Conservation (phyloP, 2,888 invertebrate genomes). For the Drosophila siamana region DNA sequence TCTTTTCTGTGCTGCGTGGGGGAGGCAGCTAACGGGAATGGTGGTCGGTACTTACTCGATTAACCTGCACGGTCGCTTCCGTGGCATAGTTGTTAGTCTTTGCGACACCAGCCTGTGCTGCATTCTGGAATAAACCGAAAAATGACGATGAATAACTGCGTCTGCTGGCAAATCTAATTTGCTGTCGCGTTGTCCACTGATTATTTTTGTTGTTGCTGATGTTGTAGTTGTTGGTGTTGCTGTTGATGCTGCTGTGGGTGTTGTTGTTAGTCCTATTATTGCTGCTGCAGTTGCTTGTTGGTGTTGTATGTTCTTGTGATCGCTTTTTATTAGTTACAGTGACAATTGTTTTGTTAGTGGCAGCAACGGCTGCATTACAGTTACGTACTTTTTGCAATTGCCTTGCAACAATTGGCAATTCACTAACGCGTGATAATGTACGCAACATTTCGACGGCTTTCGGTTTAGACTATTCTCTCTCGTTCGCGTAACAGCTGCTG, state of each 20-base stretch:
- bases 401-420: constrained; percentile 81
- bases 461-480: constrained; percentile 48
- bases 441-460: constrained; percentile 80
- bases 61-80: constrained; percentile 84
- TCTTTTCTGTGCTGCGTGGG: constrained; percentile 16
- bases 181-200: constrained; percentile 21
- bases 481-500: constrained; percentile 64
- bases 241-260: constrained; percentile 5
- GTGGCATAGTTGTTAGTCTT: constrained; percentile 85
- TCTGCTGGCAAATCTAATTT: constrained; percentile 49
- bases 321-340: constrained; percentile 47
- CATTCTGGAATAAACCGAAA: constrained; percentile 84
- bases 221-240: constrained; percentile 5
- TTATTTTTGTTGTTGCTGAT: constrained; percentile 26
- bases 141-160: constrained; percentile 81
- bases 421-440: constrained; percentile 76
- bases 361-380: constrained; percentile 42
- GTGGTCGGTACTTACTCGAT: constrained; percentile 81
- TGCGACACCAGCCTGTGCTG: constrained; percentile 78
- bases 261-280: constrained; percentile 30
- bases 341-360: constrained; percentile 45
- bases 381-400: constrained; percentile 84
- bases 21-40: background rate
- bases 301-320: constrained; percentile 23
- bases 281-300: constrained; percentile 33